Evolutionary conservation across 1,140 invertebrate species (phyloP).

Genomic region (Diabrotica virgifera): DNA sequence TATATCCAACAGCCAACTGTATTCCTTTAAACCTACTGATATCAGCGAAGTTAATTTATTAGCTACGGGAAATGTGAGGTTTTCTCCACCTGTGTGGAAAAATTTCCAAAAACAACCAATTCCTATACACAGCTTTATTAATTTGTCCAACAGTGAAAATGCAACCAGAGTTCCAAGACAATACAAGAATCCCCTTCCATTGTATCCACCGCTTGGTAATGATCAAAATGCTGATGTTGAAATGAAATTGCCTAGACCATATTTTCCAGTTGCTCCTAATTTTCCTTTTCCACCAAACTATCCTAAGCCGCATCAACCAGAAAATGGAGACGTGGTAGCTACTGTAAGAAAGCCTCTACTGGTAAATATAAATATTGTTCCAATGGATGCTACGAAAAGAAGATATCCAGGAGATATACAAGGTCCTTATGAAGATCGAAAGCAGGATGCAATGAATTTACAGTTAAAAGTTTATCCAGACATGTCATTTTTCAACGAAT

Average conservation of each 20-base stretch:
- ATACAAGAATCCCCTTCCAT: not conserved
- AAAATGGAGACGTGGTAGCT: not conserved
- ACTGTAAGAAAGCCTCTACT: slow-evolving; percentile 21
- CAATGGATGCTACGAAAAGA: slow-evolving; percentile 11
- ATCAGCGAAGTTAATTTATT: slow-evolving; percentile 55
- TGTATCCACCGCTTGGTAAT: not conserved
- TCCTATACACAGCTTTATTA: not conserved
- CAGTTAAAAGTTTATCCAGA: not conserved
- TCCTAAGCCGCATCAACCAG: not conserved
- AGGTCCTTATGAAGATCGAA: not conserved
- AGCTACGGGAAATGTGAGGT: slow-evolving; percentile 50
- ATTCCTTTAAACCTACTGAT: slow-evolving; percentile 53
- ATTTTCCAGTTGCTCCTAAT: not conserved
- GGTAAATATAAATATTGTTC: slow-evolving; percentile 32
- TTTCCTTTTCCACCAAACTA: not conserved
- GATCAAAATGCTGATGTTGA: not conserved
- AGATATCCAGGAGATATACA: not conserved
- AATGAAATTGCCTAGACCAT: too few relatives aligned
- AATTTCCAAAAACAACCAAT: slow-evolving; percentile 16
- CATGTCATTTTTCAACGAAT: not conserved
- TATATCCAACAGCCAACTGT: slow-evolving; percentile 50
- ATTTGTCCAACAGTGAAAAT: not conserved
- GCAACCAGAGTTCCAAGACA: not conserved
- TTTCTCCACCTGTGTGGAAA: slow-evolving; percentile 39
- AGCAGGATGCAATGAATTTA: not conserved